Percentiles rank a stretch among this genome's conserved stretches.
These are phyloP conservation scores for Phengaris arion DNA, from an alignment of 2,888 invertebrate species.

Conservation along the genomic window DNA sequence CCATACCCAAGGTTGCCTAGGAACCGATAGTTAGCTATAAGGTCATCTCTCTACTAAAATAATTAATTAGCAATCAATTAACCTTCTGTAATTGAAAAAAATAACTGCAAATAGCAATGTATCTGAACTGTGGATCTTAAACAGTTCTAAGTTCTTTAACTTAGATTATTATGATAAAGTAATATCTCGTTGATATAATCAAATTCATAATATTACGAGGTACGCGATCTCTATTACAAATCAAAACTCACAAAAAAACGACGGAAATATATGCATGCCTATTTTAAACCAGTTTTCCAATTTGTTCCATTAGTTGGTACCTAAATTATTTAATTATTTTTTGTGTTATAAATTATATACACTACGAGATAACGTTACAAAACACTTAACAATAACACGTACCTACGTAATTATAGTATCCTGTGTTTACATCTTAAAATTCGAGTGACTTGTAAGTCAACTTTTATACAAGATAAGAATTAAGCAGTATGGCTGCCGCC, in stretches of 20 bases:
- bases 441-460: constrained; percentile 23
- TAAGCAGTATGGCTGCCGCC: neutral
- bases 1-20: neutral
- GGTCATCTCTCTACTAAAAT: neutral
- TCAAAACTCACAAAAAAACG: neutral
- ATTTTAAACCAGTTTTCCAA: neutral
- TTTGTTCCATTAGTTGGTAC: neutral
- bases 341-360: neutral
- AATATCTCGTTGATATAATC: neutral
- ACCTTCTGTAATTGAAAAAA: constrained; percentile 1
- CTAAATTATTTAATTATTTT: neutral
- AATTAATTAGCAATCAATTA: neutral
- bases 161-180: neutral
- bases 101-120: neutral
- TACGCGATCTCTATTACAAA: neutral
- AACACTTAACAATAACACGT: neutral
- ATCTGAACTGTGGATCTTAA: neutral
- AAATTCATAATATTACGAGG: neutral
- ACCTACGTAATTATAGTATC: neutral
- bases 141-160: neutral
- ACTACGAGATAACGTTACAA: neutral
- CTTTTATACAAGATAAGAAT: constrained; percentile 12
- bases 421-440: neutral
- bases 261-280: too few species aligned
- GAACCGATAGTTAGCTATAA: neutral